Evolutionary conservation across 2,113 vertebrate species (phyloP), one percentile per base, ranked within the genome.

Genomic region (Pedionomus torquatus): DNA sequence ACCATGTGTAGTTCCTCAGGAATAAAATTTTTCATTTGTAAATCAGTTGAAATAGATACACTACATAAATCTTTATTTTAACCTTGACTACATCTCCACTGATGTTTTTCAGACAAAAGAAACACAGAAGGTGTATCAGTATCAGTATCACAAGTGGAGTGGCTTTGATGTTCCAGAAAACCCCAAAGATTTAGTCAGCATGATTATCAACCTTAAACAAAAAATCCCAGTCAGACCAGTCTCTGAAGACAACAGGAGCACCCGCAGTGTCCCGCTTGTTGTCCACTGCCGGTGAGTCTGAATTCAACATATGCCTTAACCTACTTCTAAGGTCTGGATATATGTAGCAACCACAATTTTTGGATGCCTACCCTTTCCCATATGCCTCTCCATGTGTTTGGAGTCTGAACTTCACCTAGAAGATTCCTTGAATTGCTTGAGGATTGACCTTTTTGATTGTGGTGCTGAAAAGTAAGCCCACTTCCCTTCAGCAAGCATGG

Each of bases 211-310:
- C 30, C 94, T 99, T 24, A 99, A 98, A 94, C 80, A 98, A 58
- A 98, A 97, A 30, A 20, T 98, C 60, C 95, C 97, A 85, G 4
- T 14, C 48, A 97, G 95, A 81, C 55, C 51, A 35, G 44, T 28
- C 71, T 23, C 76, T 2, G 97, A 98, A 35, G 94, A 94, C 52
- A 89, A 19, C 81, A 98, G 69, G 55, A 81, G 66, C 23, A 96
- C 91, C 44, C 98, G 64, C 66, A 97, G 20, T 3, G 35, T 90
- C 4, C 97, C 99, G 0, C 43, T 99, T 3, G 87, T 99, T 11
- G 70, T 99, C 57, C 99, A 99, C 96, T 99, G 99, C 98, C 75
- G 98, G 99, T 99, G 81, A 95, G 99, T 97, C 49, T 55, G 52
- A 37, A 63, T 46, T 58, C 66, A 33, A 8, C 21, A 35, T 7